These are phyloP conservation scores for Boleophthalmus pectinirostris DNA, from an alignment of 2,113 vertebrate genomes.

Conservation along the genomic window DNA sequence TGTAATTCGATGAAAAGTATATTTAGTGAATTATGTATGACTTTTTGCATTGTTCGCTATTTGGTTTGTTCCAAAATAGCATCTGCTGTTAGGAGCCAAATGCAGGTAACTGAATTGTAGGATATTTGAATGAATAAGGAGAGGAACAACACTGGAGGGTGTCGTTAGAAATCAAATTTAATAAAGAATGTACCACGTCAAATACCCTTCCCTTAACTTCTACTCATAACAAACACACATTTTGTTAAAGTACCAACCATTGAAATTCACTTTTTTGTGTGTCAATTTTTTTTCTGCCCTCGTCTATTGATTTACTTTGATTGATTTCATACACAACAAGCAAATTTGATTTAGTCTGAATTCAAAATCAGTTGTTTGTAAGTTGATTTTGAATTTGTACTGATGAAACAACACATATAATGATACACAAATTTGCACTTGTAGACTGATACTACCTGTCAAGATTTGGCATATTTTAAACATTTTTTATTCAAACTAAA, in stretches of 20 bases:
- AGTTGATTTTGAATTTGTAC: not conserved
- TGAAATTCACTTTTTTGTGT: not conserved
- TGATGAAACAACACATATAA: not conserved
- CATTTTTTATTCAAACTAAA: too few species aligned
- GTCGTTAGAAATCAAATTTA: not conserved
- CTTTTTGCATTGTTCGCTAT: not conserved
- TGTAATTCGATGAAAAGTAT: not conserved
- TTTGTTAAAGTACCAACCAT: not conserved
- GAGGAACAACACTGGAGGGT: not conserved
- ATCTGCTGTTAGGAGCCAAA: not conserved
- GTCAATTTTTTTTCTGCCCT: not conserved
- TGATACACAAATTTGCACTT: too few species aligned
- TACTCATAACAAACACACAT: not conserved
- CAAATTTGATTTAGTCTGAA: not conserved
- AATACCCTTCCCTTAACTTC: not conserved
- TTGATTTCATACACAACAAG: too few species aligned
- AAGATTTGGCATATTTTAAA: too few species aligned
- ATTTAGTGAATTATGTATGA: not conserved
- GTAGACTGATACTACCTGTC: too few species aligned
- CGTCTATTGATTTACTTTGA: too few species aligned
- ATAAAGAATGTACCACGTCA: conserved; percentile 28
- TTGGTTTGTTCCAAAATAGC: not conserved
- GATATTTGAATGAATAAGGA: not conserved
- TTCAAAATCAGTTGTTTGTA: not conserved
- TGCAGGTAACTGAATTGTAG: not conserved